phyloP scores from a whole-genome alignment of 2,888 invertebrate genomes.

The Arge pagana region DNA sequence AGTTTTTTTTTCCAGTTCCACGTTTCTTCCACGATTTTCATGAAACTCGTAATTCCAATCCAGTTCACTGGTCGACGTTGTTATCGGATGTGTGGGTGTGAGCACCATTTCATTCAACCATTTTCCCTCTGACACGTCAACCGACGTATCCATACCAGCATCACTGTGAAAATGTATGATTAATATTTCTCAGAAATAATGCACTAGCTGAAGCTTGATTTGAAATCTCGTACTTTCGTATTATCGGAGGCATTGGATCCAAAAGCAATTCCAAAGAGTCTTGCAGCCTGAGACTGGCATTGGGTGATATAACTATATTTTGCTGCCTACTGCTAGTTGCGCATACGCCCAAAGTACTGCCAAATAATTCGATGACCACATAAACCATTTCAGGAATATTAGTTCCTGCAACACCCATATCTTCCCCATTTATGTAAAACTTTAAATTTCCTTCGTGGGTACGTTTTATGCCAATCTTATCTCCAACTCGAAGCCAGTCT shows the following conservation, averaged over 20 bases:
- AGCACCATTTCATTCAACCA: slow-evolving; percentile 46
- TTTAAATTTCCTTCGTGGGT: slow-evolving; percentile 72
- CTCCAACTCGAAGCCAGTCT: slow-evolving; percentile 81
- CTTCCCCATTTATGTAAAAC: slow-evolving; percentile 81
- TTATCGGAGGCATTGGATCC: slow-evolving; percentile 60
- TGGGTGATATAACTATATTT: slow-evolving; percentile 59
- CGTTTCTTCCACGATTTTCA: slow-evolving; percentile 82
- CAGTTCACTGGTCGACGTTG: slow-evolving; percentile 40
- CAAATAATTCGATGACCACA: slow-evolving; percentile 82
- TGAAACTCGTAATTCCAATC: slow-evolving; percentile 70
- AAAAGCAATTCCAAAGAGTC: slow-evolving; percentile 67
- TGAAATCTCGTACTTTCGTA: slow-evolving; percentile 44
- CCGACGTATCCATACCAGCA: slow-evolving; percentile 53
- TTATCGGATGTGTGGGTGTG: slow-evolving; percentile 49
- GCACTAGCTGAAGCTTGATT: slow-evolving; percentile 1
- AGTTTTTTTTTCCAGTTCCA: slow-evolving; percentile 70
- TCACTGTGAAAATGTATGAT: slow-evolving; percentile 45
- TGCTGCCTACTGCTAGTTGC: slow-evolving; percentile 70
- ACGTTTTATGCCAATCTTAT: slow-evolving; percentile 76
- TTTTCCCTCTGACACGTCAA: slow-evolving; percentile 52
- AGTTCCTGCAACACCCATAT: slow-evolving; percentile 75
- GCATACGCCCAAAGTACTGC: slow-evolving; percentile 76
- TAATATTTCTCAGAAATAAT: neutral
- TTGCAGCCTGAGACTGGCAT: slow-evolving; percentile 61
- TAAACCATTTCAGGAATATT: slow-evolving; percentile 83